Conservation (phyloP, 2,797 vertebrate species). For the Atherinosoma microstoma region DNA sequence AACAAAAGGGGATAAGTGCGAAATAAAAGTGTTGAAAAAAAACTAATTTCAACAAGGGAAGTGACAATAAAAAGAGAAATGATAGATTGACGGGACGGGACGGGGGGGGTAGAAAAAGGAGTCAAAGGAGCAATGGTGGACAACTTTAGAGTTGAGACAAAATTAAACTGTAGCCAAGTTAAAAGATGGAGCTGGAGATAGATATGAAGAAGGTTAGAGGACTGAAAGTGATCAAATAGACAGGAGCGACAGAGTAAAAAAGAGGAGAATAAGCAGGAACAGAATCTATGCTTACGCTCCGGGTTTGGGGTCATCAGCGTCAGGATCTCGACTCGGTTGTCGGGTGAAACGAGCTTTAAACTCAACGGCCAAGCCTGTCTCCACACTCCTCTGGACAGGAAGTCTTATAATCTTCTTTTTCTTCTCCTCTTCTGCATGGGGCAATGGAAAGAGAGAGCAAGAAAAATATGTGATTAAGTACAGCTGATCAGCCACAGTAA, state of each 20-base stretch:
- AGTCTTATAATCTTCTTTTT: constrained; percentile 92
- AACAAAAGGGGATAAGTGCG: no score
- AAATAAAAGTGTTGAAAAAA: no score
- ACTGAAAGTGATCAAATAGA: background rate
- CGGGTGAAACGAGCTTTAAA: constrained; percentile 95
- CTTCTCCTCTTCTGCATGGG: constrained; percentile 90
- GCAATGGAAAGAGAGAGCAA: background rate
- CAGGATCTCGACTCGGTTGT: constrained; percentile 91
- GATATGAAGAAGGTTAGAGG: background rate
- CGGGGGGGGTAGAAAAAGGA: no score
- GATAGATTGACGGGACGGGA: no score
- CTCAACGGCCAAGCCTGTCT: constrained; percentile 92
- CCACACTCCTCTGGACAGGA: constrained; percentile 94
- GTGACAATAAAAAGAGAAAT: no score
- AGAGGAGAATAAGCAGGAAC: background rate
- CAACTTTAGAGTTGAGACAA: background rate
- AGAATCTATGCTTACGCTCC: constrained; percentile 88
- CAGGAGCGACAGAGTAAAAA: background rate
- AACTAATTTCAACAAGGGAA: no score
- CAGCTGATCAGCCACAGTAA: background rate
- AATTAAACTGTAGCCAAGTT: background rate
- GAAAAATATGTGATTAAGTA: background rate
- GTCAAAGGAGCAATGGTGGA: background rate
- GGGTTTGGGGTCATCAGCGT: constrained; percentile 90
- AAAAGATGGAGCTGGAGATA: background rate